Base-by-base conservation (phyloP, 2,888 invertebrate species). In the Bellardia bayeri region DNA sequence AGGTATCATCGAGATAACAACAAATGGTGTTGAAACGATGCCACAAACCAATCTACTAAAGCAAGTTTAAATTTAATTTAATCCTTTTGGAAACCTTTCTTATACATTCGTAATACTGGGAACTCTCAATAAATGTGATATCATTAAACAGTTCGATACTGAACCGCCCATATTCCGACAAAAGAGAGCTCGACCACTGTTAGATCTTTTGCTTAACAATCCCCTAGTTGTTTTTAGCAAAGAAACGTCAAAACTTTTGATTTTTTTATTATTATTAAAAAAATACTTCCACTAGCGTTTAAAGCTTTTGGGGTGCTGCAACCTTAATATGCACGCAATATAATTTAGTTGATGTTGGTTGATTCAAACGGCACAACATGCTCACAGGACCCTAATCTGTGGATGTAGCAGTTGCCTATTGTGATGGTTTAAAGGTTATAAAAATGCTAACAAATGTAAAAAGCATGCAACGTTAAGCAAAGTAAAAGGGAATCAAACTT, bases 391-490 rank as follows among this genome's bases (percentile, higher is more conserved):
- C 33, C 40, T 37, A 37, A n/a, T 33, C 23, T 56, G 23, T 64
- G 33, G 1, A 40, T 42, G 71, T 83, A 78, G 76, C 54, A 64
- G 78, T 40, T 78, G 64, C 71, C 71, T 83, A 71, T 83, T 83
- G 83, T 83, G 56, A 78, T 64, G 78, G 71, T 69, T 75, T 80
- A 63, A 75, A 75, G 75, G 68, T 80, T 85, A 81, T 75, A 81
- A 83, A 83, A 82, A 82, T 82, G 86, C 82, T 82, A 79, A 86
- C 86, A 75, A 82, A 68, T 85, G 80, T 69, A 86, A 79, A 86
- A 86, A 66, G 76, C 58, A 82, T 84, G 87, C 81, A 87, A 84
- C 84, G 87, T 87, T 84, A 81, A 82, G 84, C 87, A 87, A 84
- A 87, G 84, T 72, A 86, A 82, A 86, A 74, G 82, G 54, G 74